A percentile compares a stretch with the other conserved stretches of the same genome.
Conservation (phyloP, 2,888 invertebrate species). For the Caenorhabditis afra region DNA sequence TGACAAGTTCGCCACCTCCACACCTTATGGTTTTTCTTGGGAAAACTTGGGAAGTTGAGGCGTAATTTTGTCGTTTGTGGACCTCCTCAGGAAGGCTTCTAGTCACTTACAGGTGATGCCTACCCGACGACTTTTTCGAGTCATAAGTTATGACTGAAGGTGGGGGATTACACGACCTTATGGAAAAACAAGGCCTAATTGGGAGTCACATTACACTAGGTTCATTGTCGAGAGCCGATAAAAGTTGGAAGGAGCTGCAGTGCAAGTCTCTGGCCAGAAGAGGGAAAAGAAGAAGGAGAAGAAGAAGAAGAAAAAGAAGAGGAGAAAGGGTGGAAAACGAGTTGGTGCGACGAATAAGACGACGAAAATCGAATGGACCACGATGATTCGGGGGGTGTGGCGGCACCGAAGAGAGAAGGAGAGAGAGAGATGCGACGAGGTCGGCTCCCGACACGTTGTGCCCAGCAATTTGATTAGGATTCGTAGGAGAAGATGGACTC, state of each 20-base stretch:
- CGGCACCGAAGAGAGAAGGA: background rate
- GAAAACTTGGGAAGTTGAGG: background rate
- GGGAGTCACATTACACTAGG: too few relatives aligned
- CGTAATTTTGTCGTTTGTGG: too few relatives aligned
- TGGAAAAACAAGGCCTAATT: too few relatives aligned
- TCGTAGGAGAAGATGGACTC: conserved; percentile 39
- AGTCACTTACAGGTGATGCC: too few relatives aligned
- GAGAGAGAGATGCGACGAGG: conserved; percentile 26
- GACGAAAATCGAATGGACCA: conserved; percentile 49
- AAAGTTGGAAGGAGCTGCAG: conserved; percentile 3
- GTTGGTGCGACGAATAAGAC: conserved; percentile 25
- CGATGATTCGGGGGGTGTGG: conserved; percentile 37
- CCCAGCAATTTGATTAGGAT: conserved; percentile 58
- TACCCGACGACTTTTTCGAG: too few relatives aligned
- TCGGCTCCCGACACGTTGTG: conserved; percentile 20
- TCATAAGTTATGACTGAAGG: too few relatives aligned
- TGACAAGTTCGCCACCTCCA: conserved; percentile 33
- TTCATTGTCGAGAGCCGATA: too few relatives aligned
- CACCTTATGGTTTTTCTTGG: background rate
- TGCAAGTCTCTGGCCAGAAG: background rate
- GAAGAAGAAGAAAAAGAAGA: conserved; percentile 2
- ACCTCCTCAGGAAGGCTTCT: too few relatives aligned
- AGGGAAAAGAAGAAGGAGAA: conserved; percentile 11
- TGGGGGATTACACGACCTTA: too few relatives aligned
- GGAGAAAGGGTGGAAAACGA: conserved; percentile 12